phyloP scores from a whole-genome alignment of 2,113 vertebrate species.

The Calyptomena viridis region DNA sequence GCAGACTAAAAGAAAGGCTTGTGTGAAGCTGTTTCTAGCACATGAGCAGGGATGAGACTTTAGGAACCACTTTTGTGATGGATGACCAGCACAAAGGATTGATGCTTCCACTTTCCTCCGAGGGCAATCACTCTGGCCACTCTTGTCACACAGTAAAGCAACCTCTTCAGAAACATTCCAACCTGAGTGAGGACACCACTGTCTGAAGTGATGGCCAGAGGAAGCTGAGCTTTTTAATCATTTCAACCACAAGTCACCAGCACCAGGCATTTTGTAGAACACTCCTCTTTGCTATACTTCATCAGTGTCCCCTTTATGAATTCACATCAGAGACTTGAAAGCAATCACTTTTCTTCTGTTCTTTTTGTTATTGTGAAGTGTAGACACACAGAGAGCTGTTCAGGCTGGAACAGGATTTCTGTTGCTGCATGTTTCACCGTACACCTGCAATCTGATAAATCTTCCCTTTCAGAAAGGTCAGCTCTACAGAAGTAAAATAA shows the following conservation, averaged over 20 bases:
- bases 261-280: background rate
- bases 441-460: background rate
- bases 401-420: background rate
- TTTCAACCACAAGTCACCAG: background rate
- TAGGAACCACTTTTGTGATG: background rate
- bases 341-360: background rate
- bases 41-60: background rate
- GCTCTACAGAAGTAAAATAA: background rate
- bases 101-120: background rate
- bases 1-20: background rate
- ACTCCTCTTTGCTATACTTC: background rate
- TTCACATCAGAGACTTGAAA: background rate
- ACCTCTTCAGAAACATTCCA: background rate
- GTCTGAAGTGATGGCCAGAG: background rate
- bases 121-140: background rate
- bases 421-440: background rate
- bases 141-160: background rate
- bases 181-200: background rate
- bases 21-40: background rate
- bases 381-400: background rate
- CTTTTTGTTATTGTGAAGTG: background rate
- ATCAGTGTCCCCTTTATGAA: background rate
- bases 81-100: background rate
- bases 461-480: background rate
- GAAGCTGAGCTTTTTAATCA: background rate